Evolutionary conservation across 2,888 invertebrate genomes (phyloP).

Genomic region (Sturmia bella): DNA sequence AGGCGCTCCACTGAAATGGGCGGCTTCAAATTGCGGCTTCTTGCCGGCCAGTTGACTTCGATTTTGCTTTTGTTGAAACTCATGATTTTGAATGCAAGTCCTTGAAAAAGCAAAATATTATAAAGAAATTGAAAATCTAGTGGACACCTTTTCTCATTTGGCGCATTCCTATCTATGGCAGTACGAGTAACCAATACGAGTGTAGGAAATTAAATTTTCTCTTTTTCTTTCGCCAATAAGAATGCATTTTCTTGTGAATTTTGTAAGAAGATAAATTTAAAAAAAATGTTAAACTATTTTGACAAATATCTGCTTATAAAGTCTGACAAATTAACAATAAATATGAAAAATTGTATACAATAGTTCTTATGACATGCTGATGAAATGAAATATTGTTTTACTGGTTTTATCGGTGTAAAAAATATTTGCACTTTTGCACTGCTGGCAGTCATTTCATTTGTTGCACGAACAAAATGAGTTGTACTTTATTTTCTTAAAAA

Average conservation of each 20-base stretch:
- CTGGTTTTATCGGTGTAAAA: background rate
- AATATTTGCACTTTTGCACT: background rate
- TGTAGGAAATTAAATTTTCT: too few species aligned
- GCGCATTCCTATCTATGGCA: too few species aligned
- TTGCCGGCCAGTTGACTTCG: too few species aligned
- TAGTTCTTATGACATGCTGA: background rate
- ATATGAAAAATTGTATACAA: slow-evolving; percentile 20
- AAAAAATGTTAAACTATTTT: slow-evolving; percentile 14
- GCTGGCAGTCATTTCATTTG: background rate
- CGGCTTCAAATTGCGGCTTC: too few species aligned
- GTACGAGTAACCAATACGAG: too few species aligned
- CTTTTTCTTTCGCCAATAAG: too few species aligned
- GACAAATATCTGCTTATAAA: slow-evolving; percentile 26
- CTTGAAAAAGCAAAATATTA: too few species aligned
- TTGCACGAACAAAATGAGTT: background rate
- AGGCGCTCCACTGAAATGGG: too few species aligned
- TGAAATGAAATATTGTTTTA: background rate
- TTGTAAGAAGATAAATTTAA: background rate
- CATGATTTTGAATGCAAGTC: too few species aligned
- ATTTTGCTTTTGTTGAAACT: too few species aligned
- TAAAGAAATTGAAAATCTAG: too few species aligned
- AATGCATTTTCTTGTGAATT: background rate
- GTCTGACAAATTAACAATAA: slow-evolving; percentile 27
- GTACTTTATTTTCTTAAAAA: background rate
- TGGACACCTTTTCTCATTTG: too few species aligned